phyloP scores from a whole-genome alignment of 2,113 vertebrate genomes.

The Podocnemis expansa region DNA sequence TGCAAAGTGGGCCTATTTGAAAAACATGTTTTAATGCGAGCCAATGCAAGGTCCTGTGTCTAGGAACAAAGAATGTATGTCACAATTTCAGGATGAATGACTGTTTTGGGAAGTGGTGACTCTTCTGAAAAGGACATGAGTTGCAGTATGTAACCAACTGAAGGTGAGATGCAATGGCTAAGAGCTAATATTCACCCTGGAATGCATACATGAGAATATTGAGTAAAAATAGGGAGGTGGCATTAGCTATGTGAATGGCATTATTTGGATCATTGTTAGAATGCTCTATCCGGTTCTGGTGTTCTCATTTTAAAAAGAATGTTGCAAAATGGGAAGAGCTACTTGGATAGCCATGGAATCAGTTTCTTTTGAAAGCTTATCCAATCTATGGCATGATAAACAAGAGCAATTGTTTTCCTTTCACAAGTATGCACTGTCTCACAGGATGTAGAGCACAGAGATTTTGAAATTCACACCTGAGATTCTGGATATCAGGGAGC shows the following conservation, averaged over 20 bases:
- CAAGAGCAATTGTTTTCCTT: background rate
- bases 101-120: background rate
- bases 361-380: background rate
- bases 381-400: background rate
- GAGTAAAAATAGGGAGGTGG: background rate
- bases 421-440: background rate
- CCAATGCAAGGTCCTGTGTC: background rate
- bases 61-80: background rate
- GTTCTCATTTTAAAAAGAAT: background rate
- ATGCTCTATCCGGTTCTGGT: background rate
- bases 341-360: background rate
- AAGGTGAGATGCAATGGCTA: background rate
- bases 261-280: background rate
- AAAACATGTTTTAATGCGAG: background rate
- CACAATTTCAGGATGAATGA: background rate
- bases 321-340: background rate
- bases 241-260: background rate
- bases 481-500: background rate
- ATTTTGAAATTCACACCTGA: background rate
- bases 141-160: background rate
- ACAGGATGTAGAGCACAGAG: fast-evolving
- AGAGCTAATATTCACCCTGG: background rate
- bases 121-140: background rate
- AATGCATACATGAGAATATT: background rate
- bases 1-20: background rate